Evolutionary conservation across 2,113 vertebrate species (phyloP), one percentile per base, ranked within the genome.

Genomic region (Xiphophorus couchianus): DNA sequence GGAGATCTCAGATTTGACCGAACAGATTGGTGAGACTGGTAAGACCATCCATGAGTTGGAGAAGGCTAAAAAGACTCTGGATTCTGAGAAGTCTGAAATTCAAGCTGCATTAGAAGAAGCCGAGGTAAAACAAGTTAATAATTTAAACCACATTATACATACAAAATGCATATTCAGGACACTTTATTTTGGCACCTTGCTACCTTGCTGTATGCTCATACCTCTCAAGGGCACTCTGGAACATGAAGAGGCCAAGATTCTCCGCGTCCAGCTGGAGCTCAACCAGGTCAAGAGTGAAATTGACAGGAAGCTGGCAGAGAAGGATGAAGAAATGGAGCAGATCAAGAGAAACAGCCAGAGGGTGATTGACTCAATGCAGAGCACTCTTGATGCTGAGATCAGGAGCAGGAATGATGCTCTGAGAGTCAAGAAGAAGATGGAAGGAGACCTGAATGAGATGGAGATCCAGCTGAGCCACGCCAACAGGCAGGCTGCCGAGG

Each of bases 321-420:
- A 97, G 81, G 96, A 97, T 11, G 95, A 98, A 33, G 96, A 98
- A 91, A 95, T 96, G 0, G 95, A 94, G 76, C 96, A 96, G 88
- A 86, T 96, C 78, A 97, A 96, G 92, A 96, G 95, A 88, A 96
- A 96, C 86, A 92, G 95, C 30, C 95, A 96, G 89, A 95, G 90
- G 58, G 88, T 94, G 0, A 93, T 91, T 22, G 96, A 97, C 69
- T 92, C 94, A 28, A 95, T 97, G 96, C 96, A 97, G 91, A 85
- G 81, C 0, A 93, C 86, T 74, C 90, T 97, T 66, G 96, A 96
- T 30, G 42, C 95, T 12, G 96, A 98, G 77, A 89, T 96, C 83
- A 90, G 93, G 72, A 93, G 92, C 90, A 91, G 93, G 62, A 94
- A 94, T 63, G 92, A 94, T 87, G 91, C 92, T 28, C 75, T 94